A percentile compares a stretch with the other conserved stretches of the same genome.
These are phyloP conservation scores for Erebia palarica DNA, from an alignment of 2,888 invertebrate species.

Conservation along the genomic window DNA sequence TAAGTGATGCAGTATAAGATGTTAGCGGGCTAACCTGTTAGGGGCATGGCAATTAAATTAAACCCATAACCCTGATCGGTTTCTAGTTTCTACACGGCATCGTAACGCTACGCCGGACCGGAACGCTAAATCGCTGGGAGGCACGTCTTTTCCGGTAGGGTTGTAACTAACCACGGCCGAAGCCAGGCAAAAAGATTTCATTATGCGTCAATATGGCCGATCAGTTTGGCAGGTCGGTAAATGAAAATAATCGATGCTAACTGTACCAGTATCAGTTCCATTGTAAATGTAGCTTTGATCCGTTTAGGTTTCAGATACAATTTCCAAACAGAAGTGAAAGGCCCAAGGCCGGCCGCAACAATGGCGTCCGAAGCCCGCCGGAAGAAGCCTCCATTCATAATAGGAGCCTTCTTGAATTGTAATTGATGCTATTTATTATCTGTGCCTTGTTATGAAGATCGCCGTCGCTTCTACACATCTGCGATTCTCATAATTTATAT, in stretches of 20 bases:
- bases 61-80: too few species aligned
- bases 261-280: conserved; percentile 26
- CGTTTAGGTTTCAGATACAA: conserved; percentile 59
- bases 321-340: conserved; percentile 69
- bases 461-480: conserved; percentile 4
- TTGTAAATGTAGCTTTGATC: conserved; percentile 32
- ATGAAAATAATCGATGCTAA: not conserved
- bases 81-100: too few species aligned
- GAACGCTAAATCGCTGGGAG: too few species aligned
- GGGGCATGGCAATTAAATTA: too few species aligned
- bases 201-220: too few species aligned
- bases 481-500: not conserved
- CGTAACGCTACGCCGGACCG: too few species aligned
- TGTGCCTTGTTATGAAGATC: conserved; percentile 29
- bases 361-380: conserved; percentile 52
- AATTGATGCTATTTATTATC: conserved; percentile 44
- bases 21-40: too few species aligned
- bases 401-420: conserved; percentile 58
- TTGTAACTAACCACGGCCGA: too few species aligned
- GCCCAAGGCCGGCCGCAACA: conserved; percentile 68
- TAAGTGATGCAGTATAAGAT: too few species aligned
- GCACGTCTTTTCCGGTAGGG: too few species aligned
- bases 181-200: too few species aligned
- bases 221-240: too few species aligned
- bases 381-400: conserved; percentile 66